Percentiles rank a stretch among this genome's conserved stretches.
phyloP scores from a whole-genome alignment of 2,113 vertebrate genomes.

The Epinephelus lanceolatus region DNA sequence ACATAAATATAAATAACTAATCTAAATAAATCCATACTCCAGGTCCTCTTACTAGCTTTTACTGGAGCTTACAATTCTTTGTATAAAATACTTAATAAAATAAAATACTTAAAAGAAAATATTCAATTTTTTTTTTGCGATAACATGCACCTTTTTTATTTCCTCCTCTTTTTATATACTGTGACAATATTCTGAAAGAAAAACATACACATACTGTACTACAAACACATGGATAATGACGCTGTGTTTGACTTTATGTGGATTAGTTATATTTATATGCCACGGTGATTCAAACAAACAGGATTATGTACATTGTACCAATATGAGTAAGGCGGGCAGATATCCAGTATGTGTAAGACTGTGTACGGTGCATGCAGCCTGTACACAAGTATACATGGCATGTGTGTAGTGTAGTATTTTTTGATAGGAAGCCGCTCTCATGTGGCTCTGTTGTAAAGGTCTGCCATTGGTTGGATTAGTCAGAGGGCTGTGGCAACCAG shows the following conservation, averaged over 20 bases:
- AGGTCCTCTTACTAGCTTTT: neutral
- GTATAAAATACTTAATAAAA: neutral
- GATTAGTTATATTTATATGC: constrained; percentile 79
- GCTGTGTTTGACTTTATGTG: constrained; percentile 69
- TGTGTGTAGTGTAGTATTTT: constrained; percentile 64
- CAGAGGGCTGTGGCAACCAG: constrained; percentile 50
- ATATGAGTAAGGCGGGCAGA: constrained; percentile 65
- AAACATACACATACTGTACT: constrained; percentile 18
- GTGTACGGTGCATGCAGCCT: constrained; percentile 5
- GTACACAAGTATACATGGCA: constrained; percentile 31
- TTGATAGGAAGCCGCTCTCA: constrained; percentile 64
- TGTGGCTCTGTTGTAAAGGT: constrained; percentile 47
- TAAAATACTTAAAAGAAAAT: neutral
- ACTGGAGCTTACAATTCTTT: neutral
- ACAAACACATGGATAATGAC: constrained; percentile 66
- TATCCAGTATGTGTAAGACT: constrained; percentile 56
- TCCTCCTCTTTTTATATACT: neutral
- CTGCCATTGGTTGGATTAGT: constrained; percentile 65
- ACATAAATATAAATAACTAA: neutral
- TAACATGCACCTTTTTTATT: neutral
- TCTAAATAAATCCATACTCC: neutral
- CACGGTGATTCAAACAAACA: constrained; percentile 74
- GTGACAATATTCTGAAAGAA: constrained; percentile 22
- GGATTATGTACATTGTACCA: constrained; percentile 77
- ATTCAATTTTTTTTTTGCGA: neutral